Percentiles rank a stretch among this genome's conserved stretches.
Evolutionary conservation across 2,113 vertebrate species (phyloP).

Genomic region (Aphyosemion australe): DNA sequence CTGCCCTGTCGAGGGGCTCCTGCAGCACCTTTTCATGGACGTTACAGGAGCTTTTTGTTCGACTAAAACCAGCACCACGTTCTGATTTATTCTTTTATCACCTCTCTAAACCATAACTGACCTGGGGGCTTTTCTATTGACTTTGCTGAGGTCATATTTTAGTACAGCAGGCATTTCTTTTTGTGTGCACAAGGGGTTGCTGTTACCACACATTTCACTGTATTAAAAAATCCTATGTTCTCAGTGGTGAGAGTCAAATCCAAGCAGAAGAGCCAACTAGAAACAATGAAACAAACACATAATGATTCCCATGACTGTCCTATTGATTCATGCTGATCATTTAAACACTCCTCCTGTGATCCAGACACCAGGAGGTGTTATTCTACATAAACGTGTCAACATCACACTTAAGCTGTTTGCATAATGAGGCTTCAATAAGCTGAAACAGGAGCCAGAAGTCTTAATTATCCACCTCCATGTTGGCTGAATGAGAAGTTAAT

Average conservation of each 20-base stretch:
- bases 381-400: slow-evolving; percentile 29
- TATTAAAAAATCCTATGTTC: not conserved
- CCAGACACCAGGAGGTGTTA: slow-evolving; percentile 31
- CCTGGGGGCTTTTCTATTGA: slow-evolving; percentile 20
- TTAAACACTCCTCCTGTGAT: slow-evolving; percentile 7
- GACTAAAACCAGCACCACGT: not conserved
- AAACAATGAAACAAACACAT: slow-evolving; percentile 31
- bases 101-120: slow-evolving; percentile 8
- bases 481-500: not conserved
- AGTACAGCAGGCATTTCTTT: slow-evolving; percentile 30
- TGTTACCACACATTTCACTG: slow-evolving; percentile 48
- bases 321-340: not conserved
- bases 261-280: slow-evolving; percentile 23
- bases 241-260: slow-evolving; percentile 19
- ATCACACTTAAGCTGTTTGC: slow-evolving; percentile 29
- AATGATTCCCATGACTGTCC: not conserved
- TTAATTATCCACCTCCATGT: slow-evolving; percentile 9
- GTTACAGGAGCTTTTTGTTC: slow-evolving; percentile 15
- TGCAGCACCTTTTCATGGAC: slow-evolving; percentile 1
- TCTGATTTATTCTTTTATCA: slow-evolving; percentile 12
- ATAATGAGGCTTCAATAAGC: slow-evolving; percentile 17
- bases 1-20: slow-evolving; percentile 26
- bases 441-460: not conserved
- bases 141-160: slow-evolving; percentile 20
- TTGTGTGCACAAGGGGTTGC: slow-evolving; percentile 62